phyloP scores from a whole-genome alignment of 2,888 invertebrate genomes.

The Torymus texanus region DNA sequence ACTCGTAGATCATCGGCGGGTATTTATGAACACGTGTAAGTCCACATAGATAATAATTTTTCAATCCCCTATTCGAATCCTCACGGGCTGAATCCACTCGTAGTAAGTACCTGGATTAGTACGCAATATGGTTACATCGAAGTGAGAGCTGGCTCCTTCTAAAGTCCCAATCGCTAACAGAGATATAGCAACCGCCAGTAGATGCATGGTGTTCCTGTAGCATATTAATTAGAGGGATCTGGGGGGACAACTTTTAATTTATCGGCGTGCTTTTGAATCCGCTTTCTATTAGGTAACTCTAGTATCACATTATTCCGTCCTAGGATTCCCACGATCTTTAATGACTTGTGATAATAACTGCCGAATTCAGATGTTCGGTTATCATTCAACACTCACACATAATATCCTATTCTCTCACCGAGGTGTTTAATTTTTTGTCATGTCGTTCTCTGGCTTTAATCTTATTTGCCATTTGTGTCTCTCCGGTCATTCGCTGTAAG shows the following conservation, averaged over 20 bases:
- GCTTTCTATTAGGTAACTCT: not conserved
- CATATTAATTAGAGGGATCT: too few species aligned
- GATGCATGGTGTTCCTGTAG: too few species aligned
- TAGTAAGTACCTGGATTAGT: not conserved
- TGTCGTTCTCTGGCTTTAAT: not conserved
- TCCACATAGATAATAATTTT: not conserved
- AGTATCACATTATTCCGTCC: not conserved
- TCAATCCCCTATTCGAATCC: not conserved
- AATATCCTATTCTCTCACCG: not conserved
- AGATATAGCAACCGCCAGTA: too few species aligned
- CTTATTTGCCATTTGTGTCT: too few species aligned
- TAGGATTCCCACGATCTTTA: not conserved
- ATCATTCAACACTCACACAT: not conserved
- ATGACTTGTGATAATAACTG: not conserved
- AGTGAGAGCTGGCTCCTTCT: too few species aligned
- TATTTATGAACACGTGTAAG: not conserved
- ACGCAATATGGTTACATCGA: not conserved
- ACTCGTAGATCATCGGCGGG: too few species aligned
- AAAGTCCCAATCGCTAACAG: too few species aligned
- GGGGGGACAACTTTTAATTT: not conserved
- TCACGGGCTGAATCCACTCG: not conserved
- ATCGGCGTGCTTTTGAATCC: not conserved
- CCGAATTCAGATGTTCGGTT: not conserved
- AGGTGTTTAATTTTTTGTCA: not conserved
- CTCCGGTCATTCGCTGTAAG: too few species aligned